Conservation (phyloP, 1,140 invertebrate species). For the Saxidomus purpurata region DNA sequence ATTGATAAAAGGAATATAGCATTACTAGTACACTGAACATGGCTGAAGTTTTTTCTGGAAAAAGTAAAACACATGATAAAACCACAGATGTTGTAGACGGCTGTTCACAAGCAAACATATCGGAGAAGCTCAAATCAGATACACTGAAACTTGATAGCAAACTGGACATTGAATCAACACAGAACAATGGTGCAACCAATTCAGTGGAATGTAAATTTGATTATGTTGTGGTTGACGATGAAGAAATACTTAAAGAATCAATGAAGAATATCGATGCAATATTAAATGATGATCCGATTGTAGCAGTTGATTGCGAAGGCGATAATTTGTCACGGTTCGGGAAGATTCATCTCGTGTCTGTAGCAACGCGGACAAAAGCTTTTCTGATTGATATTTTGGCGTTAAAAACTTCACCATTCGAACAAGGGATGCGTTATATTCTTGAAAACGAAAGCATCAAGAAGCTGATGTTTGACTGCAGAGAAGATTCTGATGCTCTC, state of each 20-base stretch:
- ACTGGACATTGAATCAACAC: too few relatives aligned
- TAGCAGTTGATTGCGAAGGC: too few relatives aligned
- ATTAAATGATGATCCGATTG: background rate
- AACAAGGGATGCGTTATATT: slow-evolving; percentile 2
- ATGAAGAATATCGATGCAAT: background rate
- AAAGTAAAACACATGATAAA: too few relatives aligned
- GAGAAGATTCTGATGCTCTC: slow-evolving; percentile 41
- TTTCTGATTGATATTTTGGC: slow-evolving; percentile 40
- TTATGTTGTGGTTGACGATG: background rate
- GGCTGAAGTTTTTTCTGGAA: too few relatives aligned
- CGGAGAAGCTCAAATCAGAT: too few relatives aligned
- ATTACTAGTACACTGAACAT: too few relatives aligned
- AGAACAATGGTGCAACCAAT: too few relatives aligned
- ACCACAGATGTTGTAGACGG: too few relatives aligned
- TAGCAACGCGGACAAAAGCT: background rate
- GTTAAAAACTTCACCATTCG: slow-evolving; percentile 16
- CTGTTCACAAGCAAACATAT: too few relatives aligned
- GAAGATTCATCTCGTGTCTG: background rate
- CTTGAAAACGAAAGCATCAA: slow-evolving; percentile 18
- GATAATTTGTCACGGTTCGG: background rate
- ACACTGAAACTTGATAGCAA: too few relatives aligned
- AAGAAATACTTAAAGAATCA: background rate
- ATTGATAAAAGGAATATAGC: too few relatives aligned
- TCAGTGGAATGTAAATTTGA: background rate
- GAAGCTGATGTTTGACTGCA: slow-evolving; percentile 61